Base-by-base conservation (phyloP, 2,888 invertebrate species). In the Acronicta leporina region DNA sequence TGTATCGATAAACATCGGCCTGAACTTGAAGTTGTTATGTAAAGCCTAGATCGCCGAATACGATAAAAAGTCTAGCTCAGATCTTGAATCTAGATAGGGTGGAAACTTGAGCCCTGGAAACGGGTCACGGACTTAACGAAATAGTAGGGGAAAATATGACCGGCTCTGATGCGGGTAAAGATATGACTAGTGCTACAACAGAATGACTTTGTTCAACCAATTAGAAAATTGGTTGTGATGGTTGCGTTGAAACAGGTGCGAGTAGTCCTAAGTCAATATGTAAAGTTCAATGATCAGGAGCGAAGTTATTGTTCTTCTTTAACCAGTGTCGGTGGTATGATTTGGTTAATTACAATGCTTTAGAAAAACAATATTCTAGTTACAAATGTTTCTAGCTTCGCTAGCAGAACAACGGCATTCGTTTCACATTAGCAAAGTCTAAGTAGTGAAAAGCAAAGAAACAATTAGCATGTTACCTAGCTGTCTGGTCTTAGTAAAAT, bases 81-180 rank as follows among this genome's bases (percentile, higher is more conserved):
- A 92, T 92, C 84, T 80, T 83, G 75, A 80, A 82, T 78, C 81
- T 82, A 85, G 92, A 91, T 92, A 87, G 68, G 62, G 73, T 71
- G 81, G 86, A 83, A 88, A 87, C 87, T 85, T 84, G 84, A 89
- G 85, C 78, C 81, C 75, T 84, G 73, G 77, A 80, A 88, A 79
- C 84, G 72, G 91, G 91, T 91, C 92, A 92, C 81, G 89, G 87
- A 68, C 84, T 75, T 75, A 66, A 79, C 75, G 75, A 79, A 83
- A 71, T 75, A 67, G 81, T 77, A 63, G 68, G 55, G 71, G 77
- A 77, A 76, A 73, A 75, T 73, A 64, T 70, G 68, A 68, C 41
- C 38, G 44, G 27, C 45, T 56, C 56, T 61, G 63, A 76, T 70
- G 62, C 42, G 53, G 45, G 57, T 27, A 33, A n/a, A 59, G 49